Base-by-base conservation (phyloP, 1,140 invertebrate species). In the Papilio helenus region DNA sequence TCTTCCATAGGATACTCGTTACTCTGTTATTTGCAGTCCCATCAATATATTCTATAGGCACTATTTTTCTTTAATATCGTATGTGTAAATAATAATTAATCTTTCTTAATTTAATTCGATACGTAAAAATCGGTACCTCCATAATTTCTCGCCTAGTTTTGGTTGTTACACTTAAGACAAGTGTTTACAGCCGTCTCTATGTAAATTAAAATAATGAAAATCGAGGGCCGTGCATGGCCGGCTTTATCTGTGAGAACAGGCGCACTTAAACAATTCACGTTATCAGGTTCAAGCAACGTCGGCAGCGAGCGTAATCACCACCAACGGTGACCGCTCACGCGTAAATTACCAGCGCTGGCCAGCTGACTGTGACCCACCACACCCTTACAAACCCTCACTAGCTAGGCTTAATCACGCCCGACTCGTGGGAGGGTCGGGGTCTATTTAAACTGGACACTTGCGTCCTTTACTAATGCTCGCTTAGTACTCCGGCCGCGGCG, bases 281-380 rank as follows among this genome's bases (percentile, higher is more conserved):
- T 91, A 90, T 87, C 87, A 89, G 85, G 83, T 85, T 85, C 85
- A 85, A 84, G 86, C 85, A 85, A 88, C 85, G 82, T 85, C 84
- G 87, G 86, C 90, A 86, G 85, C 85, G 86, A 85, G 82, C 87
- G 90, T 92, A 93, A 93, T 93, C 90, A 93, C 90, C 87, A 82
- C 80, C 83, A 84, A 83, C 88, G 87, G 89, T 90, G 90, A 88
- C 90, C 88, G 88, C 85, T 92, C 91, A 88, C 92, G 92, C 90
- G 89, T 92, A 92, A 92, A 92, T 92, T 92, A 91, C 90, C 86
- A 82, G 84, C 79, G 80, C 79, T 79, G 84, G 72, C 88, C 87
- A 85, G 61, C 80, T 20, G 79, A 81, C 65, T 68, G 81, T 71
- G 88, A 81, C 42, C 84, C 79, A 55, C 85, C 86, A 58, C 83